phyloP scores from a whole-genome alignment of 1,140 invertebrate species.

The Nasonia giraulti region DNA sequence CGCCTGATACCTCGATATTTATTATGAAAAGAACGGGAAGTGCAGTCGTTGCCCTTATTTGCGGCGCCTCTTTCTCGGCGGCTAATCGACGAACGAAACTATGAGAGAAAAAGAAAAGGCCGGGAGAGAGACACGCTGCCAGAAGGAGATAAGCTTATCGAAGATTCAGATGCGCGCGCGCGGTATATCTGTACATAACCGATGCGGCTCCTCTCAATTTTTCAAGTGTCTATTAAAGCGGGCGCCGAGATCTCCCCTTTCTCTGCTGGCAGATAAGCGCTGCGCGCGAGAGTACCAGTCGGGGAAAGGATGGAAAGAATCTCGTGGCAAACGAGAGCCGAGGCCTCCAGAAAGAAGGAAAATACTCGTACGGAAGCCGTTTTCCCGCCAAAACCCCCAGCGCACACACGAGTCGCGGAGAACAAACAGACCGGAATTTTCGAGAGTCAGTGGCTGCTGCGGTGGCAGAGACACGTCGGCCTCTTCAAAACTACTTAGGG shows the following conservation, averaged over 20 bases:
- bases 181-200: background rate
- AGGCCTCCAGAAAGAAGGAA: background rate
- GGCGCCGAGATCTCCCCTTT: background rate
- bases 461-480: background rate
- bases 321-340: background rate
- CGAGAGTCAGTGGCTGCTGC: background rate
- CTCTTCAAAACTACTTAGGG: conserved; percentile 12
- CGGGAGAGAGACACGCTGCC: conserved; percentile 2
- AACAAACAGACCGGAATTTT: conserved; percentile 10
- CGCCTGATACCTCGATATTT: background rate
- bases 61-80: background rate
- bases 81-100: background rate
- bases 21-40: background rate
- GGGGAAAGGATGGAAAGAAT: background rate
- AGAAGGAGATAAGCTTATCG: conserved; percentile 41
- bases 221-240: background rate
- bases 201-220: background rate
- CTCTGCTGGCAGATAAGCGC: background rate
- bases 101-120: background rate
- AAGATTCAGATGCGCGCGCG: background rate
- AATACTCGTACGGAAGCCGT: conserved; percentile 27
- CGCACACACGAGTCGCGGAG: background rate
- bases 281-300: background rate
- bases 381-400: background rate
- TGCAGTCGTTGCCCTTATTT: background rate